A percentile compares a stretch with the other conserved stretches of the same genome.
Conservation (phyloP, 1,140 invertebrate species). For the Orius insidiosus region DNA sequence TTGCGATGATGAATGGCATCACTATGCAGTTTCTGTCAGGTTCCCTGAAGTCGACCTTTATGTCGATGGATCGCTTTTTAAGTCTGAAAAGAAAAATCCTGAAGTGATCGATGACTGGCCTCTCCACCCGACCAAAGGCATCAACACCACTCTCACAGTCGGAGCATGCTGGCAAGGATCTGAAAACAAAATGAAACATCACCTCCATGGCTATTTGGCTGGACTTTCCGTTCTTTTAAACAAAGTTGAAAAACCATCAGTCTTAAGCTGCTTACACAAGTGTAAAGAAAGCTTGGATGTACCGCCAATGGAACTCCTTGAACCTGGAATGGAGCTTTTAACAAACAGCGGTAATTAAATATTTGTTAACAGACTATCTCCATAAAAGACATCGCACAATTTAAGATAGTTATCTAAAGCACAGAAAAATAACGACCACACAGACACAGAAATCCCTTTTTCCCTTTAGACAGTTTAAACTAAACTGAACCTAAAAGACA, state of each 20-base stretch:
- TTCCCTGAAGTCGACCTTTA: conserved; percentile 76
- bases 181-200: conserved; percentile 71
- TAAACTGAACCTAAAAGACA: too few relatives aligned
- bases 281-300: conserved; percentile 72
- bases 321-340: conserved; percentile 53
- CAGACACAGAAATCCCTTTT: too few relatives aligned
- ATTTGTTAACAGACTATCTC: background rate
- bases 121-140: conserved; percentile 85
- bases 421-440: too few relatives aligned
- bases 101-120: conserved; percentile 99
- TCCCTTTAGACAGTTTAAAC: too few relatives aligned
- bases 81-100: conserved; percentile 66
- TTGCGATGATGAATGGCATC: conserved; percentile 97
- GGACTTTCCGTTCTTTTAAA: conserved; percentile 69
- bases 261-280: conserved; percentile 66
- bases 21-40: conserved; percentile 83
- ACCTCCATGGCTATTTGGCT: conserved; percentile 73
- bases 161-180: conserved; percentile 95
- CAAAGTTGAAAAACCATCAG: conserved; percentile 57
- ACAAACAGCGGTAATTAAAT: conserved; percentile 40
- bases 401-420: too few relatives aligned
- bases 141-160: conserved; percentile 84
- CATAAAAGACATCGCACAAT: too few relatives aligned
- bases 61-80: conserved; percentile 74
- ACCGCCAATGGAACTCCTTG: conserved; percentile 54